Conservation (phyloP, 1,140 invertebrate genomes). For the Panonychus citri region DNA sequence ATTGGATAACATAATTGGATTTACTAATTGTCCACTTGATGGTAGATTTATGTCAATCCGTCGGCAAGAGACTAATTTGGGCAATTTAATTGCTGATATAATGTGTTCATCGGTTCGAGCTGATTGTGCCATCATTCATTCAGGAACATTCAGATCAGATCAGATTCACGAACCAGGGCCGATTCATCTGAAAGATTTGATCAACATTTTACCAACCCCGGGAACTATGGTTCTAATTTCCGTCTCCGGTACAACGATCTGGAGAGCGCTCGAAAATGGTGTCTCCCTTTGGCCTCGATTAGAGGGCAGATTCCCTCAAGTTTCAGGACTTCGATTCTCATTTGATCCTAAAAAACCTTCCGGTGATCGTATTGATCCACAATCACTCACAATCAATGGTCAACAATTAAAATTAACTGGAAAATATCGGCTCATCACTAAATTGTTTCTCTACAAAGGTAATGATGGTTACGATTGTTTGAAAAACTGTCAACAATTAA, state of each 20-base stretch:
- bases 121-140: slow-evolving; percentile 63
- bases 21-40: slow-evolving; percentile 54
- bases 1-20: slow-evolving; percentile 54
- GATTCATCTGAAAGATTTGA: slow-evolving; percentile 62
- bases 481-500: slow-evolving; percentile 40
- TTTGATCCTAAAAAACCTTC: slow-evolving; percentile 49
- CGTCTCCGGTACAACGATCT: slow-evolving; percentile 34
- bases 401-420: slow-evolving; percentile 43
- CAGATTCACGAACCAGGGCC: slow-evolving; percentile 44
- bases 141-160: slow-evolving; percentile 63
- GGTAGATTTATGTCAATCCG: slow-evolving; percentile 52
- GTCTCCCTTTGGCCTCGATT: slow-evolving; percentile 48
- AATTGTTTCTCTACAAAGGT: slow-evolving; percentile 42
- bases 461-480: slow-evolving; percentile 65
- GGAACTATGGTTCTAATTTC: slow-evolving; percentile 51
- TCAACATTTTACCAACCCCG: slow-evolving; percentile 54
- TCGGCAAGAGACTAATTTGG: slow-evolving; percentile 56
- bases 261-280: slow-evolving; percentile 53
- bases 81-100: slow-evolving; percentile 72
- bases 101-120: slow-evolving; percentile 51
- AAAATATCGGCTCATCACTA: slow-evolving; percentile 50
- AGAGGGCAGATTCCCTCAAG: slow-evolving; percentile 56
- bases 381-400: slow-evolving; percentile 52
- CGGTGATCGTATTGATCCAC: slow-evolving; percentile 40
- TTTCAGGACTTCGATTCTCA: slow-evolving; percentile 53